phyloP scores from a whole-genome alignment of 35 echinoderm and acorn worm genomes.

The Chiridota heheva region DNA sequence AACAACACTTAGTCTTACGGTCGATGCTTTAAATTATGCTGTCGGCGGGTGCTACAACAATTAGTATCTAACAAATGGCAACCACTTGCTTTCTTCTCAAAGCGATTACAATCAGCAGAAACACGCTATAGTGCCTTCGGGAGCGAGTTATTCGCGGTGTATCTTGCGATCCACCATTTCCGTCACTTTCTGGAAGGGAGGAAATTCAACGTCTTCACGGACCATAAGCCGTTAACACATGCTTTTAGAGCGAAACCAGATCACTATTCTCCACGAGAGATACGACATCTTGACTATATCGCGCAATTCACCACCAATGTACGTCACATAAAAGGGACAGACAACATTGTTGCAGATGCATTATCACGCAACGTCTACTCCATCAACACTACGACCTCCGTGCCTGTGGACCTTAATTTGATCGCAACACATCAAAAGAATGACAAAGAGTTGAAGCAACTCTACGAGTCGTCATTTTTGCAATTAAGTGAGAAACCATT shows the following conservation, averaged over 20 bases:
- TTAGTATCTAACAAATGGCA: not conserved
- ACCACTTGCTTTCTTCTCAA: constrained; percentile 51
- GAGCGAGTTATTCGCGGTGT: constrained; percentile 46
- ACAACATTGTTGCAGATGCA: constrained; percentile 42
- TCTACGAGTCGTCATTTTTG: not conserved
- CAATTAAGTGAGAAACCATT: not conserved
- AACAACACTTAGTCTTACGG: constrained; percentile 7
- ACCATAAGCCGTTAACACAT: constrained; percentile 49
- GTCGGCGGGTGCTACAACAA: constrained; percentile 46
- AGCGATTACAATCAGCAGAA: constrained; percentile 42
- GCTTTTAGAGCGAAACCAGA: constrained; percentile 19
- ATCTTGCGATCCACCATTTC: constrained; percentile 51
- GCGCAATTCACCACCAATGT: constrained; percentile 65
- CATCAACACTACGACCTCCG: not conserved
- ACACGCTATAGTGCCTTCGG: constrained; percentile 53
- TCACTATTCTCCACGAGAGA: constrained; percentile 51
- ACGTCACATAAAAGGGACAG: constrained; percentile 35
- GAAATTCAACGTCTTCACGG: constrained; percentile 29
- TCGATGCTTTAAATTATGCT: constrained; percentile 46
- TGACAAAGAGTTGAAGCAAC: constrained; percentile 1
- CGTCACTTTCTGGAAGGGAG: constrained; percentile 38
- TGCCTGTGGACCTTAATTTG: not conserved
- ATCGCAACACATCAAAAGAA: not conserved
- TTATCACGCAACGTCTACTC: constrained; percentile 4
- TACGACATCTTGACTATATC: constrained; percentile 43